Percentiles rank a stretch among this genome's conserved stretches.
Evolutionary conservation across 2,113 vertebrate genomes (phyloP).

Genomic region (Pseudorhombus dupliciocellatus): DNA sequence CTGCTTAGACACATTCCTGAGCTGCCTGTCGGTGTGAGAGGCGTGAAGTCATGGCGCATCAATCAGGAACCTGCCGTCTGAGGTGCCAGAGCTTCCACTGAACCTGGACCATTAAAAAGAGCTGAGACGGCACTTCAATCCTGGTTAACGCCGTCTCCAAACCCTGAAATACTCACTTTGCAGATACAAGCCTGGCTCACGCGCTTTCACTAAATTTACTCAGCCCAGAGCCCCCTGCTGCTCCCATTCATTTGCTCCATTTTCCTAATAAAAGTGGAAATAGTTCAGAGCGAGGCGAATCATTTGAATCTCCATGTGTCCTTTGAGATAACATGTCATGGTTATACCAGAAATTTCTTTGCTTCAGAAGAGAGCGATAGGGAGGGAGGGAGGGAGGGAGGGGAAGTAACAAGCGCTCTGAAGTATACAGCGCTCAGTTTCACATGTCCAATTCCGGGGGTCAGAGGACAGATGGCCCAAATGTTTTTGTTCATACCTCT

Average conservation of each 20-base stretch:
- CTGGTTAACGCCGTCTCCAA: slow-evolving; percentile 16
- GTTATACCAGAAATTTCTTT: slow-evolving; percentile 56
- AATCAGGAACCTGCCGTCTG: slow-evolving; percentile 54
- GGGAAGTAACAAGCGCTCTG: slow-evolving; percentile 51
- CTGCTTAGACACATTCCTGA: slow-evolving; percentile 52
- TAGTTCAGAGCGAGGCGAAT: slow-evolving; percentile 58
- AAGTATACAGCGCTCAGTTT: slow-evolving; percentile 42
- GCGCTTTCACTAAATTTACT: slow-evolving; percentile 24
- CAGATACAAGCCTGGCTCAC: slow-evolving; percentile 13
- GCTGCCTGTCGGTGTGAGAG: slow-evolving; percentile 48
- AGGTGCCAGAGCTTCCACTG: slow-evolving; percentile 20
- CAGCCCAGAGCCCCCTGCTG: slow-evolving; percentile 23
- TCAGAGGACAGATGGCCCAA: slow-evolving; percentile 40
- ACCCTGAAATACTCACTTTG: slow-evolving; percentile 20
- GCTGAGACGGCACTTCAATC: slow-evolving; percentile 47
- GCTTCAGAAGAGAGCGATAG: slow-evolving; percentile 42
- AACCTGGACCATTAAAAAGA: slow-evolving; percentile 32
- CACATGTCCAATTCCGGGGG: slow-evolving; percentile 56
- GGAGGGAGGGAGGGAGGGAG: slow-evolving; percentile 19
- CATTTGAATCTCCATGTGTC: slow-evolving; percentile 68
- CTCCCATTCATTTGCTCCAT: slow-evolving; percentile 33
- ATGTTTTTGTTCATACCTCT: slow-evolving; percentile 25
- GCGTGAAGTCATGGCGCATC: slow-evolving; percentile 58
- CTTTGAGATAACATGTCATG: slow-evolving; percentile 66
- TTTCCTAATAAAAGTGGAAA: slow-evolving; percentile 57